These are phyloP conservation scores for Acanthurus leucopareius DNA, from an alignment of 2,797 vertebrate genomes.

Conservation along the genomic window DNA sequence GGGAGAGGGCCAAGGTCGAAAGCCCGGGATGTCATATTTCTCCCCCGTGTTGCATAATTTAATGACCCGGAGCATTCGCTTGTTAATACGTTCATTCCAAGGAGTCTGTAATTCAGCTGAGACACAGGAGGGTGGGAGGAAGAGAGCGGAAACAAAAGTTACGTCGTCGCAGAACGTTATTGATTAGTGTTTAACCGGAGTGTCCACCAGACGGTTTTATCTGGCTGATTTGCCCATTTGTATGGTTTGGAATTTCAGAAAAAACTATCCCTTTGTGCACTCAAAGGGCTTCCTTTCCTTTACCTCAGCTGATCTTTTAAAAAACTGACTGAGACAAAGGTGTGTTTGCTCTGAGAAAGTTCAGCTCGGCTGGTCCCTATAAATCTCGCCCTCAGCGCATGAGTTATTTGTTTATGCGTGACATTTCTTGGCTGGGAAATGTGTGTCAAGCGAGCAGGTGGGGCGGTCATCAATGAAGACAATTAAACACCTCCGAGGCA, in stretches of 20 bases:
- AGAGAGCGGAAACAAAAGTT: background rate
- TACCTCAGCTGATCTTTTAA: conserved; percentile 1
- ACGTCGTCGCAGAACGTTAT: background rate
- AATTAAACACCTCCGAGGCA: conserved; percentile 86
- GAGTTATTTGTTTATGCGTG: conserved; percentile 81
- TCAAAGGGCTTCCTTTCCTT: background rate
- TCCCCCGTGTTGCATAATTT: conserved; percentile 66
- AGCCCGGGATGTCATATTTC: conserved; percentile 62
- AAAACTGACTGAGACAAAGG: conserved; percentile 2
- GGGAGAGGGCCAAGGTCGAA: conserved; percentile 70
- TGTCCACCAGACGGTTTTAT: conserved; percentile 18
- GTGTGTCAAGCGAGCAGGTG: conserved; percentile 84
- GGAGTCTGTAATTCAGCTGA: conserved; percentile 29
- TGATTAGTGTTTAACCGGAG: background rate
- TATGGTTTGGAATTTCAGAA: background rate
- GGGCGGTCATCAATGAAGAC: conserved; percentile 82
- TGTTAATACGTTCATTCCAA: conserved; percentile 39
- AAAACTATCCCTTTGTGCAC: background rate
- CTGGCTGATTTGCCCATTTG: background rate
- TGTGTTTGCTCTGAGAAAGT: background rate
- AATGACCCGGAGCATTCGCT: conserved; percentile 34
- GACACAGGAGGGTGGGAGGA: background rate
- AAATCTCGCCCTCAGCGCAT: conserved; percentile 51
- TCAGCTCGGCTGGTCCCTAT: conserved; percentile 18
- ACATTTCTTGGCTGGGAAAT: conserved; percentile 75